Evolutionary conservation across 2,113 vertebrate genomes (phyloP), one percentile per base, ranked within the genome.

Genomic region (Thunnus thynnus): DNA sequence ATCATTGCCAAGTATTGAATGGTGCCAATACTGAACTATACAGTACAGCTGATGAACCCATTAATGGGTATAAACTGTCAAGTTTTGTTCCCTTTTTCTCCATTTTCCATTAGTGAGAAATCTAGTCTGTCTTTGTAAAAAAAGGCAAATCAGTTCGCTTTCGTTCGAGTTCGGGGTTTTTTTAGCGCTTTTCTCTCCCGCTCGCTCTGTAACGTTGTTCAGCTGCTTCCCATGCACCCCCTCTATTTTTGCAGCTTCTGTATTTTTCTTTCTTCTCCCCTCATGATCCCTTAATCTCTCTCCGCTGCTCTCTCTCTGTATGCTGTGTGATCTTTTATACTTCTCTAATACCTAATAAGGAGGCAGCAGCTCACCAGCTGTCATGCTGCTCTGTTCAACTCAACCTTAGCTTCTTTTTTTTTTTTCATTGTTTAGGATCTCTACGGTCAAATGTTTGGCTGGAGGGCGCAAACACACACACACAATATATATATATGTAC

Each of bases 321-420:
- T 76, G 72, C 55, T 58, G 8, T 62, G 61, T 60, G 54, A 83
- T 67, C 72, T 68, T 41, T 41, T 41, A 41, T 41, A 41, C 36
- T 14, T 3, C 11, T 62, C 58, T 11, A 47, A 7, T 76, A 6
- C 85, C 86, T 76, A 84, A 88, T 83, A 90, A 89, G 91, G 88
- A 76, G 56, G 46, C 41, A 41, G 44, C 58, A 66, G 61, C 66
- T 74, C 72, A 68, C 36, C 64, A 62, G 70, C 66, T 1, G 18
- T 51, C 48, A 62, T 12, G 52, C 71, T 41, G 57, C 82, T 72
- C 36, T 11, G 14, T 54, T 63, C 16, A 68, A 18, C 61, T 69
- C 18, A 17, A 51, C 30, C 30, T 13, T 27, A 12, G 18, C 54
- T 25, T 41, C 57, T 60, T 48, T 3, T 48, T 25, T 41, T n/a